Evolutionary conservation across 2,113 vertebrate genomes (phyloP).

Genomic region (Ochotona princeps): DNA sequence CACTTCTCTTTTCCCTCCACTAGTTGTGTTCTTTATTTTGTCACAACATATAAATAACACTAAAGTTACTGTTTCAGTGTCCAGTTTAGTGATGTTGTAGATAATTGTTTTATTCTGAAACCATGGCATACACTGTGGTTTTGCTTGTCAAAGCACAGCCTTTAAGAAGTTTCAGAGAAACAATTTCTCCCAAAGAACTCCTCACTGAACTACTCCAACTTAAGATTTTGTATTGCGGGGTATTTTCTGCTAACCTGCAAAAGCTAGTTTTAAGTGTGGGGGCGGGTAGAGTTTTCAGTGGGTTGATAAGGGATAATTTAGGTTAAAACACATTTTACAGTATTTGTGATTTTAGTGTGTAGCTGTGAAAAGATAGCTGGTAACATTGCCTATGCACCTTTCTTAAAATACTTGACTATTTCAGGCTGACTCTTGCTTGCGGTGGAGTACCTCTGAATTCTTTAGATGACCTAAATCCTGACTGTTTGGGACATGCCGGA

Average conservation of each 20-base stretch:
- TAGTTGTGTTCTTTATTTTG: neutral
- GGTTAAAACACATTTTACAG: neutral
- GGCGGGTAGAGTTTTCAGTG: neutral
- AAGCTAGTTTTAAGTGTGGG: neutral
- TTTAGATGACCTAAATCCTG: conserved; percentile 93
- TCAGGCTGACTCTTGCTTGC: conserved; percentile 94
- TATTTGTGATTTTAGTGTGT: neutral
- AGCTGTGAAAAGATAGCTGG: neutral
- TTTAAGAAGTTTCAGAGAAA: neutral
- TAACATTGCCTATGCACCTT: neutral
- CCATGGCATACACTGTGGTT: neutral
- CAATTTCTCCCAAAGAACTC: neutral
- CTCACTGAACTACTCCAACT: neutral
- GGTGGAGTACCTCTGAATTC: conserved; percentile 97
- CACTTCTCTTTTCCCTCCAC: neutral
- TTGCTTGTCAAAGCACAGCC: neutral
- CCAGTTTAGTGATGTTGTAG: no score
- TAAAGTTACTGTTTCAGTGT: neutral
- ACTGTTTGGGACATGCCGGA: conserved; percentile 94
- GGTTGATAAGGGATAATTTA: neutral
- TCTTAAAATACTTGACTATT: conserved; percentile 2
- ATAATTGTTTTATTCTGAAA: neutral
- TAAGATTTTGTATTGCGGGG: neutral
- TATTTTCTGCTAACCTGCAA: neutral
- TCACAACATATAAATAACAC: neutral